phyloP scores from a whole-genome alignment of 2,888 invertebrate genomes.

The Meghimatium bilineatum region DNA sequence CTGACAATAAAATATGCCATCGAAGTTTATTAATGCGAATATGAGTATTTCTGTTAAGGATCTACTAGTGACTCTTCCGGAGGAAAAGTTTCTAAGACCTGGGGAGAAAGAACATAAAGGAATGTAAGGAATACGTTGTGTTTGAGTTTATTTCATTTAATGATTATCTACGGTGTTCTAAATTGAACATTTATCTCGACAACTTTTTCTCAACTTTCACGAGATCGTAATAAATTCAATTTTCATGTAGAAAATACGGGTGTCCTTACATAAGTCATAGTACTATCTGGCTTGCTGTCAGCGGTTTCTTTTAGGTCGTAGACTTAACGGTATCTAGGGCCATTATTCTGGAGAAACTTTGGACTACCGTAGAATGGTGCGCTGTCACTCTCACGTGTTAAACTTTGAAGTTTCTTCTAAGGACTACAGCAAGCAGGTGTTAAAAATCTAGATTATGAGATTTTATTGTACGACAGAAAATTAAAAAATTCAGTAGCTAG shows the following conservation, averaged over 20 bases:
- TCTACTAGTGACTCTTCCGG: too few relatives aligned
- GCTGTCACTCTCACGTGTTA: neutral
- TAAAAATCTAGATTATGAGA: neutral
- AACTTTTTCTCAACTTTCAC: neutral
- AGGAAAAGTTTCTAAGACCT: too few relatives aligned
- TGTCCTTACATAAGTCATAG: conserved; percentile 3
- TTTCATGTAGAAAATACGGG: neutral
- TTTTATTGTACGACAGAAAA: neutral
- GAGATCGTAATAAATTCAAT: neutral
- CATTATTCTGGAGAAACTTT: neutral
- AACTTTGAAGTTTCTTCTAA: neutral
- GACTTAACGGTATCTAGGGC: neutral
- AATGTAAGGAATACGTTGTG: too few relatives aligned
- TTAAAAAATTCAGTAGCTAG: too few relatives aligned
- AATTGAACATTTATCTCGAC: neutral
- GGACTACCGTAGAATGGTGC: neutral
- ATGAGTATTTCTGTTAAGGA: too few relatives aligned
- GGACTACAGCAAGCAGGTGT: neutral
- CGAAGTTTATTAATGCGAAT: too few relatives aligned
- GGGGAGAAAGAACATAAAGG: too few relatives aligned
- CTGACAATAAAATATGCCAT: too few relatives aligned
- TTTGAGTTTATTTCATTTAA: too few relatives aligned
- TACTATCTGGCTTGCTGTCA: conserved; percentile 5
- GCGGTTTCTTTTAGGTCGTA: neutral
- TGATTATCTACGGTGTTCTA: neutral